A percentile compares a stretch with the other conserved stretches of the same genome.
Evolutionary conservation across 2,888 invertebrate genomes (phyloP).

Genomic region (Spialia ferax): DNA sequence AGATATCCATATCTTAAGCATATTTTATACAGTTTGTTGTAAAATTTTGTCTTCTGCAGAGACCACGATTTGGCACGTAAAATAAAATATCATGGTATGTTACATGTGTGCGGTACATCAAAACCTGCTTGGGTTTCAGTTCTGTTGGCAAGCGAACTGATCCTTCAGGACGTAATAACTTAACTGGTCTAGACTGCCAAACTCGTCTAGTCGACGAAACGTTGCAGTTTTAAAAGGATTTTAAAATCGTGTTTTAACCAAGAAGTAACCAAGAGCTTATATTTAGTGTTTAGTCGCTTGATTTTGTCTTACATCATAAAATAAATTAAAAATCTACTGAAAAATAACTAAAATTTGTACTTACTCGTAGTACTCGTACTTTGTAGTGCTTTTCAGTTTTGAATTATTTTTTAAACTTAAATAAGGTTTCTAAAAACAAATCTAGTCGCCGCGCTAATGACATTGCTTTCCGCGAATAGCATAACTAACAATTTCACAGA

Average conservation of each 20-base stretch:
- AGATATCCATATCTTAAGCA: no score
- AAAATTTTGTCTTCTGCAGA: conserved; percentile 16
- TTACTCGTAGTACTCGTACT: no score
- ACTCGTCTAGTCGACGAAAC: conserved; percentile 30
- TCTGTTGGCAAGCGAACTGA: conserved; percentile 34
- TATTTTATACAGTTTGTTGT: background rate
- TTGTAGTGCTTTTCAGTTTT: no score
- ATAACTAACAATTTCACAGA: background rate
- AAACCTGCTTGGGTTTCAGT: conserved; percentile 31
- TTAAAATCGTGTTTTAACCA: background rate
- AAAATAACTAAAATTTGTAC: no score
- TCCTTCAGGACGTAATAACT: conserved; percentile 38
- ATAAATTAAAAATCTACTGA: no score
- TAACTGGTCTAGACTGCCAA: conserved; percentile 36
- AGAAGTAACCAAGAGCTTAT: no score
- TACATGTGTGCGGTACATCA: conserved; percentile 30
- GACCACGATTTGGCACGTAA: conserved; percentile 22
- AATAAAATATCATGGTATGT: conserved; percentile 11
- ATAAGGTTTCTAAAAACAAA: no score
- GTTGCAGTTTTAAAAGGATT: conserved; percentile 13
- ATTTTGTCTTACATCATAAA: no score
- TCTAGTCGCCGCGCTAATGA: background rate
- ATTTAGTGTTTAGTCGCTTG: no score
- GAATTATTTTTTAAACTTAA: no score
- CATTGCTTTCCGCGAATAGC: background rate